Evolutionary conservation across 2,888 invertebrate species (phyloP), one percentile per base, ranked within the genome.

Genomic region (Leptinotarsa rubiginosa): DNA sequence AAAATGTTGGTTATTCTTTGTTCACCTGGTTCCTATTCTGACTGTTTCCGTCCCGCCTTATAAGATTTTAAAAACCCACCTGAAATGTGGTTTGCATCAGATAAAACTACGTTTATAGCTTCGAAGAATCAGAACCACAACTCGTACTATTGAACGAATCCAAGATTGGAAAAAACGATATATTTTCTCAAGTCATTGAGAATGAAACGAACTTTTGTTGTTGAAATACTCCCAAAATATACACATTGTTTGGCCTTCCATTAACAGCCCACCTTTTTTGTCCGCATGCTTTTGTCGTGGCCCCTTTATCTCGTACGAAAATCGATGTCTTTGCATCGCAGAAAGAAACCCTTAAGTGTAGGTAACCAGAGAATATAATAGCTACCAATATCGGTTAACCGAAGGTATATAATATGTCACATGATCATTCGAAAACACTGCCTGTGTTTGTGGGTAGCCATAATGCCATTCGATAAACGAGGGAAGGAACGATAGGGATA

Each of bases 321-420:
- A 77, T 78, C 77, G 76, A 77, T 77, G 77, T 77, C 74, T 62
- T 31, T 62, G 62, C 31, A 31, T 41, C 62, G 62, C 62, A 62
- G 41, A 62, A 62, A 62, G 62, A 62, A 62, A 62, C 62, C 62
- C 62, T 62, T n/a, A 54, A 54, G 54, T 52, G 50, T 54, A 67
- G 50, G 50, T 62, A 62, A 62, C 62, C 62, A 62, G 69, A 49
- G 65, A 74, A 70, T 68, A 79, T 78, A 79, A 79, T 76, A 77
- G 75, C 56, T 50, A 59, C 69, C 80, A 81, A 81, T 82, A 82
- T 82, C 85, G 82, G 83, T 83, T 84, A 84, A 84, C 83, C 69
- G 79, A 78, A 79, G 73, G 75, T 68, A 70, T 67, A 70, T 75
- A 69, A 54, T 47, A 68, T 73, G 73, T 75, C 75, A 75, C 70